These are phyloP conservation scores for Eupeodes luniger DNA, from an alignment of 2,888 invertebrate genomes.

Conservation along the genomic window DNA sequence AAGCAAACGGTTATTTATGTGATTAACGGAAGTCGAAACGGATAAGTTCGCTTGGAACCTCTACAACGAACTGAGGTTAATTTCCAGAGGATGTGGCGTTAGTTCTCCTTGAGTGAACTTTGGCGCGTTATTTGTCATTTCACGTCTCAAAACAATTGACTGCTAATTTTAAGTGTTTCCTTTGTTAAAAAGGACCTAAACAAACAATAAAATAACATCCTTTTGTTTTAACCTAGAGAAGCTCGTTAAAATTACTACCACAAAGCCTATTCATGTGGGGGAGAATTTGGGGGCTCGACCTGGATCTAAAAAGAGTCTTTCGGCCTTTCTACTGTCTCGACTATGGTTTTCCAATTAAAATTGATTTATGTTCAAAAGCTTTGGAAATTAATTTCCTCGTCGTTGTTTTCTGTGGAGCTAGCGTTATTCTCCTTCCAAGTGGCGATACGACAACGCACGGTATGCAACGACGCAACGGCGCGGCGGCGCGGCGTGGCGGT, in stretches of 20 bases:
- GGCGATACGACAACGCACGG: too few species aligned
- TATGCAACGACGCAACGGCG: too few species aligned
- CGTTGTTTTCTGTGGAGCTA: neutral
- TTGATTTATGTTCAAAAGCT: slow-evolving; percentile 56
- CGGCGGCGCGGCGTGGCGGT: too few species aligned
- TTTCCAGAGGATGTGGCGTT: neutral
- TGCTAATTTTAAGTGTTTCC: slow-evolving; percentile 51
- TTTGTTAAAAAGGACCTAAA: neutral
- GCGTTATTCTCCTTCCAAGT: neutral
- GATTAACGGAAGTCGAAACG: slow-evolving; percentile 58
- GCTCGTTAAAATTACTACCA: slow-evolving; percentile 27
- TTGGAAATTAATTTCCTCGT: slow-evolving; percentile 52
- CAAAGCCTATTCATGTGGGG: neutral
- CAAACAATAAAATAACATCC: neutral
- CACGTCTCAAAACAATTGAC: slow-evolving; percentile 38
- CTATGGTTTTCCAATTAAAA: slow-evolving; percentile 50
- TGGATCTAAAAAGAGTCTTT: neutral
- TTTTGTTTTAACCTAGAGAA: too few species aligned
- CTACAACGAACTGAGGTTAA: neutral
- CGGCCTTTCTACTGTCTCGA: neutral
- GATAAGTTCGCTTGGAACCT: slow-evolving; percentile 35
- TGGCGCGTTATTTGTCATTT: slow-evolving; percentile 36
- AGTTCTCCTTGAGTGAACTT: neutral
- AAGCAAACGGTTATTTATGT: slow-evolving; percentile 47
- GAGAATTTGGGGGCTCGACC: too few species aligned